These are phyloP conservation scores for Syngnathus rostellatus DNA, from an alignment of 2,797 vertebrate genomes.

Conservation along the genomic window DNA sequence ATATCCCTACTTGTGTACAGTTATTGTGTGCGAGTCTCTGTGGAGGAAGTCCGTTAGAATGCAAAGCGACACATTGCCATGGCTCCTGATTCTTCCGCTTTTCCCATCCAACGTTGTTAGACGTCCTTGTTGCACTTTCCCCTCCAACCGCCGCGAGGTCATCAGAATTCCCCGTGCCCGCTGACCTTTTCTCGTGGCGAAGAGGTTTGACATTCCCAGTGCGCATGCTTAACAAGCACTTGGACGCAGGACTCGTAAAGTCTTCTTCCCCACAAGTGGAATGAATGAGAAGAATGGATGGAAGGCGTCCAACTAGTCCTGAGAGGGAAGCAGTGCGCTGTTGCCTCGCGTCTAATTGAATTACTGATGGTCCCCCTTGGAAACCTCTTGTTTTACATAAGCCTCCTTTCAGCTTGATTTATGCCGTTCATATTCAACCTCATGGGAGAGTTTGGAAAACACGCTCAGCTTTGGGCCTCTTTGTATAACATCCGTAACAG, in stretches of 20 bases:
- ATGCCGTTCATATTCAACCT: slow-evolving; percentile 7
- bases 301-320: slow-evolving; percentile 39
- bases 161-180: slow-evolving; percentile 14
- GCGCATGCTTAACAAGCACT: slow-evolving; percentile 19
- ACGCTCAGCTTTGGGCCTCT: not conserved
- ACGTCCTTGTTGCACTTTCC: not conserved
- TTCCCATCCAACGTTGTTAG: not conserved
- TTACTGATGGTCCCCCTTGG: slow-evolving; percentile 30
- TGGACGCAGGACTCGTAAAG: slow-evolving; percentile 6
- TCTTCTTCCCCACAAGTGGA: slow-evolving; percentile 43
- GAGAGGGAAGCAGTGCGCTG: slow-evolving; percentile 30
- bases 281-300: slow-evolving; percentile 44
- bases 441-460: slow-evolving; percentile 9
- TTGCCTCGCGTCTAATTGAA: slow-evolving; percentile 46
- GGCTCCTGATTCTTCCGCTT: not conserved
- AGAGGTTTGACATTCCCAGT: slow-evolving; percentile 26
- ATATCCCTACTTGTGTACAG: slow-evolving; percentile 35
- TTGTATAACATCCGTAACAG: not conserved
- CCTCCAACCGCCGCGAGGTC: slow-evolving; percentile 18
- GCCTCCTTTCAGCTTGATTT: slow-evolving; percentile 16
- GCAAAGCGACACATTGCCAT: slow-evolving; percentile 26
- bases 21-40: not conserved
- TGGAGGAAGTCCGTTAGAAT: slow-evolving; percentile 42
- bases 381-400: slow-evolving; percentile 30
- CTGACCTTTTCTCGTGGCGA: slow-evolving; percentile 17